Percentiles rank a stretch among this genome's conserved stretches.
Evolutionary conservation across 2,888 invertebrate species (phyloP).

Genomic region (Bursaphelenchus okinawaensis): DNA sequence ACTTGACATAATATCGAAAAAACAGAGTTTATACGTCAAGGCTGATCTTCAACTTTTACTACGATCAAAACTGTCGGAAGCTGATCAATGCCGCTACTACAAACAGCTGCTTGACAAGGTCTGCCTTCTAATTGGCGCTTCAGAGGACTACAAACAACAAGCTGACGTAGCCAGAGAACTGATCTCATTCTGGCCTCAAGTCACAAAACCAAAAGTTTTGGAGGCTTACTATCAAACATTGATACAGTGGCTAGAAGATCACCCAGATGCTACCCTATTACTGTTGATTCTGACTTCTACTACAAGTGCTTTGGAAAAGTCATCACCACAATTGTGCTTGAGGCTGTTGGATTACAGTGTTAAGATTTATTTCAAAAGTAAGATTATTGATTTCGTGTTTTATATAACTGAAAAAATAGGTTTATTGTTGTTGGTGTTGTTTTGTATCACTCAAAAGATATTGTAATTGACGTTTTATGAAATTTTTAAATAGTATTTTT

Average conservation of each 20-base stretch:
- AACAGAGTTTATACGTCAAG: slow-evolving; percentile 38
- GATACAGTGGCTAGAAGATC: slow-evolving; percentile 25
- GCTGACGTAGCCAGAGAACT: slow-evolving; percentile 38
- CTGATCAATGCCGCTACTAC: slow-evolving; percentile 24
- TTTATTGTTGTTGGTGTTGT: neutral
- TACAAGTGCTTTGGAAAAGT: slow-evolving; percentile 15
- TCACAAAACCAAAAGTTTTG: slow-evolving; percentile 28
- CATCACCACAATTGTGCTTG: slow-evolving; percentile 28
- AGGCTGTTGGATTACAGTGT: slow-evolving; percentile 44
- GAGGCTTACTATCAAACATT: slow-evolving; percentile 20
- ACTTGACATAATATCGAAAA: slow-evolving; percentile 21
- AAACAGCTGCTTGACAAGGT: slow-evolving; percentile 24
- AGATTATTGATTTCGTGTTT: slow-evolving; percentile 17
- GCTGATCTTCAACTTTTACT: slow-evolving; percentile 38
- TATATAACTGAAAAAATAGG: neutral
- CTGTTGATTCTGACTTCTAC: slow-evolving; percentile 26
- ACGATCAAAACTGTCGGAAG: slow-evolving; percentile 15
- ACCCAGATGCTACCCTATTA: slow-evolving; percentile 30
- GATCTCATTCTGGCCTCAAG: slow-evolving; percentile 42
- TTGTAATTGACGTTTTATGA: neutral
- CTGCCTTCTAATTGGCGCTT: slow-evolving; percentile 22
- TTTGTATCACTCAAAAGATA: neutral
- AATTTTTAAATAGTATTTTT: neutral
- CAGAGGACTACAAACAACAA: neutral
- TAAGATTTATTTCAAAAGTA: slow-evolving; percentile 42